Conservation (phyloP, 1,140 invertebrate genomes). For the Agrypnia vestita region DNA sequence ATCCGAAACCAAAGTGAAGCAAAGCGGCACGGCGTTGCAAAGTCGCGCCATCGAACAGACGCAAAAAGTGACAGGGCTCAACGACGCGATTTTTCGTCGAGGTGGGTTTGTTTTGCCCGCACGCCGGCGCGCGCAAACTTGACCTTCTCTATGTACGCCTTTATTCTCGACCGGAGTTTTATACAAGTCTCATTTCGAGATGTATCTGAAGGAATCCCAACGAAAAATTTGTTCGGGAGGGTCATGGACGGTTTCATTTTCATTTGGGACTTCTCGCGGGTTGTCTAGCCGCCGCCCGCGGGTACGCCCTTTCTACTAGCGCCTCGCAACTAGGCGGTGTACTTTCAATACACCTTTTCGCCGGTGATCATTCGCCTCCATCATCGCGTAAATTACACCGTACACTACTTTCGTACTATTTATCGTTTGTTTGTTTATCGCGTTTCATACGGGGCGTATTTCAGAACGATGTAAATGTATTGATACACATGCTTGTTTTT, state of each 20-base stretch:
- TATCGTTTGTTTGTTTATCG: too few relatives aligned
- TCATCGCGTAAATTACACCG: too few relatives aligned
- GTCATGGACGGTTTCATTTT: slow-evolving; percentile 49
- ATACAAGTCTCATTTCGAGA: slow-evolving; percentile 50
- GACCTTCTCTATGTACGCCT: slow-evolving; percentile 36
- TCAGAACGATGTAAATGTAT: too few relatives aligned
- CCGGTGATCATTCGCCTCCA: too few relatives aligned
- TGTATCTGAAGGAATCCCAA: slow-evolving; percentile 51
- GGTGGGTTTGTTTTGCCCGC: not conserved
- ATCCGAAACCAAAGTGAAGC: not conserved
- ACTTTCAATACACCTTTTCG: too few relatives aligned
- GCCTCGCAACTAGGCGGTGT: too few relatives aligned
- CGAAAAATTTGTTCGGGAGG: slow-evolving; percentile 57
- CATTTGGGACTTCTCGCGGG: slow-evolving; percentile 21
- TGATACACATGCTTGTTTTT: too few relatives aligned
- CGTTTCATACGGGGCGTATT: too few relatives aligned
- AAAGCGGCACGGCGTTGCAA: not conserved
- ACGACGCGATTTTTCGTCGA: not conserved
- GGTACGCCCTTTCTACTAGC: too few relatives aligned
- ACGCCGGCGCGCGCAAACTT: slow-evolving; percentile 3
- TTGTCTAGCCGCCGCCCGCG: slow-evolving; percentile 22
- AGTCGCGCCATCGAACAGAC: not conserved
- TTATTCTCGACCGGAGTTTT: slow-evolving; percentile 43
- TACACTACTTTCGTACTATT: too few relatives aligned
- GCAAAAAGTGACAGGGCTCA: not conserved